These are phyloP conservation scores for Mormoops blainvillei DNA, from an alignment of 2,113 vertebrate species.

Conservation along the genomic window DNA sequence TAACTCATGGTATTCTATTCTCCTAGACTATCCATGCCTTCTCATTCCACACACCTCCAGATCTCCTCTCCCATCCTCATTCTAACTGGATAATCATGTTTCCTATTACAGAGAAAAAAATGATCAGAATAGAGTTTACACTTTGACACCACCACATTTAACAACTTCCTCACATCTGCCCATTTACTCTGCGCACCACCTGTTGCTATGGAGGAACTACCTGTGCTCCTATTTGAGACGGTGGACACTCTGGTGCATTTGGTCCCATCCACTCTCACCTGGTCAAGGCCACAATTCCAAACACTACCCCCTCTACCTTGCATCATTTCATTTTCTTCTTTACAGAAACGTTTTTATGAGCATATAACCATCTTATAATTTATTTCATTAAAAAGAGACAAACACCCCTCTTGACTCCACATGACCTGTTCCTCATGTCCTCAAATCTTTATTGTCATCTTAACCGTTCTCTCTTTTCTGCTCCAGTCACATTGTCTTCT, in stretches of 20 bases:
- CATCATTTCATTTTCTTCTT: neutral
- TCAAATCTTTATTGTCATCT: neutral
- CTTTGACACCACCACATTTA: neutral
- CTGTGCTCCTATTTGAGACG: fast-evolving
- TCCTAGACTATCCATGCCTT: neutral
- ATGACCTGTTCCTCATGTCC: neutral
- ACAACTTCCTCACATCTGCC: neutral
- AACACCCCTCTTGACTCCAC: neutral
- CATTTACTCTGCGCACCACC: neutral
- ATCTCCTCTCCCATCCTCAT: neutral
- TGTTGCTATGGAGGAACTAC: too few species aligned
- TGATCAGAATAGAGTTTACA: neutral
- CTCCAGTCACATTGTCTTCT: neutral
- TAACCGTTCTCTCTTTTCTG: neutral
- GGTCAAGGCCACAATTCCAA: neutral
- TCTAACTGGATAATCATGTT: neutral
- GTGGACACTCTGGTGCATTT: neutral
- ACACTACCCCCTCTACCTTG: neutral
- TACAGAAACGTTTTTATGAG: neutral
- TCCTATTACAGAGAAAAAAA: neutral
- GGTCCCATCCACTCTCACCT: neutral
- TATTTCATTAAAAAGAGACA: neutral
- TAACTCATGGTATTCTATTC: neutral
- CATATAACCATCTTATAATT: neutral
- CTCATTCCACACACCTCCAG: neutral